Conservation (phyloP, 2,888 invertebrate genomes). For the Anagyrus pseudococci region DNA sequence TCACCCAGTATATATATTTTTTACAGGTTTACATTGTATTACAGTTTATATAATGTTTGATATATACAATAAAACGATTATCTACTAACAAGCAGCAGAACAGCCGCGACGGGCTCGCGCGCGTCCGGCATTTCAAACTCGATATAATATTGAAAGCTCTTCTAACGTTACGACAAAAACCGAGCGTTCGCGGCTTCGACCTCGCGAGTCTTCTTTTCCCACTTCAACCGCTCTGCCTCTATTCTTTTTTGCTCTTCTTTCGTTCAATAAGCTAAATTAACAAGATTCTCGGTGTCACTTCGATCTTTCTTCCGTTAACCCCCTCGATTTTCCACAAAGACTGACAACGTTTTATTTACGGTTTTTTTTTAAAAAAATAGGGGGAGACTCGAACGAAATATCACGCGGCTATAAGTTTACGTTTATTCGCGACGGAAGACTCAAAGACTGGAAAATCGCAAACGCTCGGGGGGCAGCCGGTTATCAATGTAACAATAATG, state of each 20-base stretch:
- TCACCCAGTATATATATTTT: conserved; percentile 61
- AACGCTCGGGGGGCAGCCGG: conserved; percentile 49
- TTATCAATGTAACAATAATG: conserved; percentile 51
- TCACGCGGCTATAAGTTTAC: neutral
- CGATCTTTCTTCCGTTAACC: conserved; percentile 4
- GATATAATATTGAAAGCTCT: neutral
- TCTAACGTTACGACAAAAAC: conserved; percentile 14
- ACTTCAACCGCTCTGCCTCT: neutral
- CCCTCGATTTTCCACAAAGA: conserved; percentile 23
- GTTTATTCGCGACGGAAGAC: conserved; percentile 1
- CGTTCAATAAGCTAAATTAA: neutral
- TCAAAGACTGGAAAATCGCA: conserved; percentile 22
- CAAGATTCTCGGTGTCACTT: conserved; percentile 6
- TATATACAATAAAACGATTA: conserved; percentile 56
- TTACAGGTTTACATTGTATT: conserved; percentile 63
- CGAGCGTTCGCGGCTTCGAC: conserved; percentile 40
- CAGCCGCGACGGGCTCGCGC: conserved; percentile 37
- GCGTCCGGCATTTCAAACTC: conserved; percentile 29
- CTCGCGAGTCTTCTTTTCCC: neutral
- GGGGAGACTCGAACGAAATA: neutral
- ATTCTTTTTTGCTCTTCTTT: neutral
- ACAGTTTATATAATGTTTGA: conserved; percentile 62
- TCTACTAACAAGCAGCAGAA: conserved; percentile 50
- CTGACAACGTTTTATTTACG: conserved; percentile 23
- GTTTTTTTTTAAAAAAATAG: conserved; percentile 1